phyloP scores from a whole-genome alignment of 2,888 invertebrate genomes.

The Chydorus sphaericus region DNA sequence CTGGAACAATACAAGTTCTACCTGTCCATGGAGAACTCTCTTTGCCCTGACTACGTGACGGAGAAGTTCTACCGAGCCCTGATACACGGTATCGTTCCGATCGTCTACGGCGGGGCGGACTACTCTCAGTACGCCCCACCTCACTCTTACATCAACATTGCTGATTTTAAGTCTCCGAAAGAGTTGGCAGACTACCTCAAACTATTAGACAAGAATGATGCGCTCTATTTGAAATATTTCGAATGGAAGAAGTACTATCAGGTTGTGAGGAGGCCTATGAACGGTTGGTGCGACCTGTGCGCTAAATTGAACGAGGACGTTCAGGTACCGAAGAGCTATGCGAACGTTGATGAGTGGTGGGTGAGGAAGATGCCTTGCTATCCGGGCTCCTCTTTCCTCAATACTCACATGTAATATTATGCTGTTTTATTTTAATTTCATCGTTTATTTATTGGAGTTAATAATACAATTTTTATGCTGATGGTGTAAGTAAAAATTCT shows the following conservation, averaged over 20 bases:
- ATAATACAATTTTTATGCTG: too few species aligned
- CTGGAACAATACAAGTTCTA: conserved; percentile 23
- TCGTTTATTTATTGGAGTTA: too few species aligned
- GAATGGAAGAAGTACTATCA: conserved; percentile 18
- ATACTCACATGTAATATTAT: neutral
- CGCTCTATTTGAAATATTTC: conserved; percentile 19
- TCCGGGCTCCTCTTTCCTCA: neutral
- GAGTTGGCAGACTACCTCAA: conserved; percentile 20
- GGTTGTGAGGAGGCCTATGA: neutral
- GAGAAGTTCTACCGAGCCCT: conserved; percentile 24
- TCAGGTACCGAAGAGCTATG: neutral
- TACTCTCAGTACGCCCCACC: conserved; percentile 22
- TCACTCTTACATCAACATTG: conserved; percentile 23
- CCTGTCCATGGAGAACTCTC: conserved; percentile 24
- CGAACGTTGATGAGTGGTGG: neutral
- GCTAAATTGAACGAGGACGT: neutral
- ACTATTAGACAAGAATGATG: conserved; percentile 18
- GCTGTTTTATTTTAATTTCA: too few species aligned
- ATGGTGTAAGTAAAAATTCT: too few species aligned
- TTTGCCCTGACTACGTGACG: conserved; percentile 26
- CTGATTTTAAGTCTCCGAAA: conserved; percentile 21
- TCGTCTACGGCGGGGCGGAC: conserved; percentile 23
- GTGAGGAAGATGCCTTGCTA: neutral
- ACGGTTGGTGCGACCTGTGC: conserved; percentile 4
- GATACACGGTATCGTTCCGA: conserved; percentile 22